Evolutionary conservation across 2,888 invertebrate genomes (phyloP).

Genomic region (Clitarchus hookeri): DNA sequence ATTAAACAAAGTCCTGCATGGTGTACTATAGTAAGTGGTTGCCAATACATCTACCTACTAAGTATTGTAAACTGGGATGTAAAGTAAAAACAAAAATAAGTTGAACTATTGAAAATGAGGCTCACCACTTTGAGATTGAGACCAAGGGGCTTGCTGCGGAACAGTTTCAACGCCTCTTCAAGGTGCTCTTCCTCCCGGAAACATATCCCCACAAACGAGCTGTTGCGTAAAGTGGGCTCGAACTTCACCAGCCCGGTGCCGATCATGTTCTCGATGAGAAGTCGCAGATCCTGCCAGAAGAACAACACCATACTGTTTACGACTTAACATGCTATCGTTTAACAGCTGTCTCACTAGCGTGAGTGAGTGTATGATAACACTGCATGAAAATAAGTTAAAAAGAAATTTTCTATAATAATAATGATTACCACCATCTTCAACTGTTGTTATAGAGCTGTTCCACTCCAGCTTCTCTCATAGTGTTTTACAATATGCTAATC

Average conservation of each 20-base stretch:
- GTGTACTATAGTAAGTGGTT: too few relatives aligned
- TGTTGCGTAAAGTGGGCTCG: neutral
- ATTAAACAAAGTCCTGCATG: too few relatives aligned
- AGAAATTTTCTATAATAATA: too few relatives aligned
- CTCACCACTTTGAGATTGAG: slow-evolving; percentile 16
- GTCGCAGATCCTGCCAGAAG: slow-evolving; percentile 6
- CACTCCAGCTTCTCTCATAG: too few relatives aligned
- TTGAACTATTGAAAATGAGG: neutral
- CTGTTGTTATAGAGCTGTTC: too few relatives aligned
- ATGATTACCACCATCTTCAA: too few relatives aligned
- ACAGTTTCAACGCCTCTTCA: neutral
- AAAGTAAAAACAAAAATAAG: neutral
- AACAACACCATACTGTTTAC: neutral
- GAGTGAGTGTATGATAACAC: too few relatives aligned
- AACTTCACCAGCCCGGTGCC: slow-evolving; percentile 20
- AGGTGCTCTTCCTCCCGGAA: slow-evolving; percentile 18
- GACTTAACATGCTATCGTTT: too few relatives aligned
- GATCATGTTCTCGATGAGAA: slow-evolving; percentile 12
- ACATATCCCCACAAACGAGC: neutral
- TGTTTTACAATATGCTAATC: too few relatives aligned
- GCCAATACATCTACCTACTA: too few relatives aligned
- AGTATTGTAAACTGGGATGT: neutral
- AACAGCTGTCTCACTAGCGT: too few relatives aligned
- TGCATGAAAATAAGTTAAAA: too few relatives aligned
- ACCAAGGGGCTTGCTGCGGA: neutral